Evolutionary conservation across 2,888 invertebrate genomes (phyloP).

Genomic region (Noctua comes): DNA sequence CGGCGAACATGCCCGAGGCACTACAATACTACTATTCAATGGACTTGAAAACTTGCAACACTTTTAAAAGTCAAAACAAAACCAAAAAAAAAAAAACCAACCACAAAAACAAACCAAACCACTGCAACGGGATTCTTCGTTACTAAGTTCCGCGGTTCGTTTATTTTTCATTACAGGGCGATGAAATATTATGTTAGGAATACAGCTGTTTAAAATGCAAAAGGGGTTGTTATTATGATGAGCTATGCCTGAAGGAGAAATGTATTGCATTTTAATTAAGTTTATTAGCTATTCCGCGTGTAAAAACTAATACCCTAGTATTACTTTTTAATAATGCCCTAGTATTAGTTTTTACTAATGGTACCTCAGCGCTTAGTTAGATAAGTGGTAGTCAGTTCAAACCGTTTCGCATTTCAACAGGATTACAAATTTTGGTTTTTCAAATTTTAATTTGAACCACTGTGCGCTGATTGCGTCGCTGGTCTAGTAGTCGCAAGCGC

Average conservation of each 20-base stretch:
- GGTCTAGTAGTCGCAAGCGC: too few relatives aligned
- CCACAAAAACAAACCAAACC: too few relatives aligned
- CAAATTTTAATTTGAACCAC: too few relatives aligned
- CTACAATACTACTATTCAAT: not conserved
- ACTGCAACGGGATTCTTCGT: constrained; percentile 7
- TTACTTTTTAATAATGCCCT: constrained; percentile 9
- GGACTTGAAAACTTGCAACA: constrained; percentile 25
- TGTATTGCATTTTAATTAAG: constrained; percentile 23
- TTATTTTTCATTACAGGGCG: constrained; percentile 20
- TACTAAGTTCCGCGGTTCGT: not conserved
- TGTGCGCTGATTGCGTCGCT: too few relatives aligned
- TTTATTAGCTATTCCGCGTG: constrained; percentile 5
- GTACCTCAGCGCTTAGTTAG: not conserved
- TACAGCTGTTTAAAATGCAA: constrained; percentile 15
- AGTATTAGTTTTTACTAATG: not conserved
- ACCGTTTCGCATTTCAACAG: too few relatives aligned
- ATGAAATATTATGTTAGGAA: not conserved
- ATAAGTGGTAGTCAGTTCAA: too few relatives aligned
- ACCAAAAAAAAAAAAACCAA: too few relatives aligned
- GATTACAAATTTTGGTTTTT: too few relatives aligned
- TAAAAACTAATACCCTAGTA: too few relatives aligned
- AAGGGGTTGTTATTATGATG: constrained; percentile 8
- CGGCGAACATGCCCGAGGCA: too few relatives aligned
- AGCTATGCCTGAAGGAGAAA: constrained; percentile 8
- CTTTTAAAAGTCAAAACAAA: constrained; percentile 24